phyloP scores from a whole-genome alignment of 2,113 vertebrate genomes.

The Scomber colias region DNA sequence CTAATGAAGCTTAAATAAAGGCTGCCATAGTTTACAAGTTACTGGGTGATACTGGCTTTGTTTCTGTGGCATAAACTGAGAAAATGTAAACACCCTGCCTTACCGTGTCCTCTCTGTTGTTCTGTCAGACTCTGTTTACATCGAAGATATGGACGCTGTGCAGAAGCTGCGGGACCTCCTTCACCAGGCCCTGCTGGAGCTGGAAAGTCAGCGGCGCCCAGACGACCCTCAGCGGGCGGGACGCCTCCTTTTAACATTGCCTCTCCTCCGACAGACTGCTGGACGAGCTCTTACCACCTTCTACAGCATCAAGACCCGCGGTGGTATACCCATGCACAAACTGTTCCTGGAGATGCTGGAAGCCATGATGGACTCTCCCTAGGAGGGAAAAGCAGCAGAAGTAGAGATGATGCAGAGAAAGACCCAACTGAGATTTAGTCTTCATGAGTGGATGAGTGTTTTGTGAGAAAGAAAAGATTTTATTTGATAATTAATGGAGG shows the following conservation, averaged over 20 bases:
- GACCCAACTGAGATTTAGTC: slow-evolving; percentile 47
- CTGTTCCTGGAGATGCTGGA: slow-evolving; percentile 96
- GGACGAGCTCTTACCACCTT: slow-evolving; percentile 92
- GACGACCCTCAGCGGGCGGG: slow-evolving; percentile 90
- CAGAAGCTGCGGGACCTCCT: slow-evolving; percentile 92
- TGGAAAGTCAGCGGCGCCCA: slow-evolving; percentile 86
- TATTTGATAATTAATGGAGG: slow-evolving; percentile 51
- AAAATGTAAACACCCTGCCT: slow-evolving; percentile 19
- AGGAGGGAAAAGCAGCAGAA: slow-evolving; percentile 48
- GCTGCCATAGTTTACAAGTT: slow-evolving; percentile 4
- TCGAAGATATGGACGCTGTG: slow-evolving; percentile 92
- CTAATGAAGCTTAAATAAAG: neutral
- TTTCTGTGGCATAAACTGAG: slow-evolving; percentile 19
- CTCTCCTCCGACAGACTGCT: slow-evolving; percentile 93
- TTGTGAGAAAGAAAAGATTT: slow-evolving; percentile 58
- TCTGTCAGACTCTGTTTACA: slow-evolving; percentile 91
- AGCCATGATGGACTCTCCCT: slow-evolving; percentile 95
- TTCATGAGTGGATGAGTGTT: slow-evolving; percentile 47
- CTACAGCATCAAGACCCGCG: slow-evolving; percentile 93
- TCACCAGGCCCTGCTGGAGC: slow-evolving; percentile 92
- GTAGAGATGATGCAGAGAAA: neutral
- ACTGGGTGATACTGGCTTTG: neutral
- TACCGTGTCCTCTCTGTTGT: slow-evolving; percentile 27
- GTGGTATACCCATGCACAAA: slow-evolving; percentile 95
- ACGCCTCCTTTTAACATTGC: slow-evolving; percentile 91